Evolutionary conservation across 2,113 vertebrate genomes (phyloP), one percentile per base, ranked within the genome.

Genomic region (Pachypanchax playfairii): DNA sequence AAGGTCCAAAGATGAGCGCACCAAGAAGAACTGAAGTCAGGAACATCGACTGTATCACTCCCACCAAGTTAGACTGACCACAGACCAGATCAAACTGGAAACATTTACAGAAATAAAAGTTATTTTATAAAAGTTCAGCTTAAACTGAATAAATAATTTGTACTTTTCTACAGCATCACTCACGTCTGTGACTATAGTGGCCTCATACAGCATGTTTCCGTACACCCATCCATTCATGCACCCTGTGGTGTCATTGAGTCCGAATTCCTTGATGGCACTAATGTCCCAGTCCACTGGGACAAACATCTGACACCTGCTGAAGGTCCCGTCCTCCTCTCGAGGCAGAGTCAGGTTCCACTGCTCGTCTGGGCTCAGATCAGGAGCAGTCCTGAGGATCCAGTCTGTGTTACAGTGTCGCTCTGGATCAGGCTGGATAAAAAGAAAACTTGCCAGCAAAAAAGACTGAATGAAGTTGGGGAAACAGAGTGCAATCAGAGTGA

Each of bases 301-400:
- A 74, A 93, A 94, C 94, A 91, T 92, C 57, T 31, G 75, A 77
- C 94, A 94, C 82, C 85, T 73, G 70, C 93, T 86, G 0, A 90
- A 91, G 0, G 20, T 17, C n/a, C 93, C 93, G 0, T 87, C 26
- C 0, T 36, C 1, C 0, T 80, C 77, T 14, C 65, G 75, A 6
- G 93, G 92, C 48, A 94, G 3, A 0, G 93, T 93, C 49, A 94
- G 73, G 54, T 90, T 83, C 70, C 92, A 79, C 85, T 85, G 91
- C 65, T 92, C 82, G 0, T 90, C 88, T 6, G 35, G 7, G 0
- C 87, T 91, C 72, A 95, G 67, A 76, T 91, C 92, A 18, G 90
- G 70, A 20, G 65, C 78, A 0, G 55, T 1, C 1, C 63, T 58
- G n/a, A n/a, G n/a, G n/a, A n/a, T n/a, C n/a, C n/a, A n/a, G n/a